A percentile compares a stretch with the other conserved stretches of the same genome.
phyloP scores from a whole-genome alignment of 2,113 vertebrate genomes.

The Bubo scandiacus region DNA sequence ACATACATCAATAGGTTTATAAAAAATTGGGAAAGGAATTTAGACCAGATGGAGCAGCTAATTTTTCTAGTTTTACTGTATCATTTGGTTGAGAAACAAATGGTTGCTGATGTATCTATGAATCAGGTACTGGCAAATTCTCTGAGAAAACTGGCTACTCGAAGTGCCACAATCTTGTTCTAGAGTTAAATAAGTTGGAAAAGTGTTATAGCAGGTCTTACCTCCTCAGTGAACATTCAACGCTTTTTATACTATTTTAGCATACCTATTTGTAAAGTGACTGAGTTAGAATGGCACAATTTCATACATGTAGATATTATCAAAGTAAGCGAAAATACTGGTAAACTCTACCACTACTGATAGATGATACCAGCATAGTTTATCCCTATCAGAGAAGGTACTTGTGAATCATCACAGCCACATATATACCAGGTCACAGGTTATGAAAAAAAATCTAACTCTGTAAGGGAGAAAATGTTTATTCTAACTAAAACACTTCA shows the following conservation, averaged over 20 bases:
- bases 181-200: background rate
- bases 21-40: slow-evolving; percentile 23
- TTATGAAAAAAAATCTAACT: background rate
- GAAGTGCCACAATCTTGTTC: background rate
- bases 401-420: background rate
- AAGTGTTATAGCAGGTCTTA: background rate
- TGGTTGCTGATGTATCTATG: background rate
- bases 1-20: slow-evolving; percentile 21
- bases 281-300: background rate
- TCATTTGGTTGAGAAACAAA: slow-evolving; percentile 1
- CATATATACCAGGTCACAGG: background rate
- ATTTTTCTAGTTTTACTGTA: background rate
- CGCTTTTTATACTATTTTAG: background rate
- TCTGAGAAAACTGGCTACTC: background rate
- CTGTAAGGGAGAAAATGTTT: background rate
- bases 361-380: background rate
- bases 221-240: background rate
- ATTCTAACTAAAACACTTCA: background rate
- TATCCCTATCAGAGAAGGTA: background rate
- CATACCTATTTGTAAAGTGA: background rate
- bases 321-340: background rate
- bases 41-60: slow-evolving; percentile 16
- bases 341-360: background rate
- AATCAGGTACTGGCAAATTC: background rate
- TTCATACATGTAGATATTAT: background rate